A percentile compares a stretch with the other conserved stretches of the same genome.
Conservation (phyloP, 2,888 invertebrate species). For the Eustalomyia histrio region DNA sequence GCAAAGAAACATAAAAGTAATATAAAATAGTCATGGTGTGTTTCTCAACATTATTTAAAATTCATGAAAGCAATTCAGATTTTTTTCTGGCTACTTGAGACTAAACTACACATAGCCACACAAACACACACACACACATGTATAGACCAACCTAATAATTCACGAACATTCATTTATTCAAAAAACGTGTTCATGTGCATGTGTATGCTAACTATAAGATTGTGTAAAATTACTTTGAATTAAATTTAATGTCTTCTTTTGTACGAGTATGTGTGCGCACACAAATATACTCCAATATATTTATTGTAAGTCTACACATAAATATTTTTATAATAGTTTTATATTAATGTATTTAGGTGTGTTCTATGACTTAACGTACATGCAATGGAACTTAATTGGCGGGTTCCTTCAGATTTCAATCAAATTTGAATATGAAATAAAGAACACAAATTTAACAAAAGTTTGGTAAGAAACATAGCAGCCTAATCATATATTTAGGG, state of each 20-base stretch:
- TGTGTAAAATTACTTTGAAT: slow-evolving; percentile 58
- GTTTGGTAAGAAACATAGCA: no score
- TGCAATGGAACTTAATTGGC: no score
- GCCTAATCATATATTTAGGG: no score
- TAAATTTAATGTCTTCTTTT: slow-evolving; percentile 58
- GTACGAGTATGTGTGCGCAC: neutral
- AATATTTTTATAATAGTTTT: neutral
- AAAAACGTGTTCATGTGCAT: slow-evolving; percentile 34
- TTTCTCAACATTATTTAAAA: slow-evolving; percentile 55
- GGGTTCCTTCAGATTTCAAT: no score
- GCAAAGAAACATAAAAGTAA: slow-evolving; percentile 31
- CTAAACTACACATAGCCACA: slow-evolving; percentile 12
- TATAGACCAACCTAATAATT: neutral
- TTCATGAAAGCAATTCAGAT: slow-evolving; percentile 60
- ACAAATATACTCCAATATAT: no score
- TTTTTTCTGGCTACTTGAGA: slow-evolving; percentile 61
- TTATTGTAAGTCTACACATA: neutral
- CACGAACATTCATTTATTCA: slow-evolving; percentile 4
- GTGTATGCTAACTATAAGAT: slow-evolving; percentile 22
- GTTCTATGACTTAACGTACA: neutral
- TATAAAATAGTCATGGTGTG: slow-evolving; percentile 58
- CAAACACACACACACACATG: neutral
- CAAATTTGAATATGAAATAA: no score
- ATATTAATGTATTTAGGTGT: slow-evolving; percentile 4
- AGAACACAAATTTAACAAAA: no score